A percentile compares a stretch with the other conserved stretches of the same genome.
Evolutionary conservation across 2,113 vertebrate genomes (phyloP).

Genomic region (Euleptes europaea): DNA sequence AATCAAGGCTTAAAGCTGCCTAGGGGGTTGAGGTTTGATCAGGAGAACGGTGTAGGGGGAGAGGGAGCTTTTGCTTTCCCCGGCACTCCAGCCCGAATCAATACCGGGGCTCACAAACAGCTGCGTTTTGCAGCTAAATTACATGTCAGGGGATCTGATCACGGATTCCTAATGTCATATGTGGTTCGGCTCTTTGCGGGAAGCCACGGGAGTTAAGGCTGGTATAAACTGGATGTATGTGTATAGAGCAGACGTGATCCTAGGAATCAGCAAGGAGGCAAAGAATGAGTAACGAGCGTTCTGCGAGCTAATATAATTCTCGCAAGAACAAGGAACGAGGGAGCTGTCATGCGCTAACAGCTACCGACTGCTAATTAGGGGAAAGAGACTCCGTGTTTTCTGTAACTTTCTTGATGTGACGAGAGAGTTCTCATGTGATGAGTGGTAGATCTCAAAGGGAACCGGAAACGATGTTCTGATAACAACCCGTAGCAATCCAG

Average conservation of each 20-base stretch:
- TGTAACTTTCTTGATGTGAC: background rate
- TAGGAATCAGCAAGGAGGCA: background rate
- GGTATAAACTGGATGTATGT: background rate
- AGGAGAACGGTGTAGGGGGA: too few relatives aligned
- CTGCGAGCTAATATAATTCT: background rate
- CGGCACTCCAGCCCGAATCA: too few relatives aligned
- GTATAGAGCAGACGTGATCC: background rate
- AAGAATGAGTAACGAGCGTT: background rate
- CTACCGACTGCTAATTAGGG: background rate
- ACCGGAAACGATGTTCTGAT: background rate
- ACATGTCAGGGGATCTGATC: too few relatives aligned
- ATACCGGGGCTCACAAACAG: too few relatives aligned
- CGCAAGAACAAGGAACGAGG: background rate
- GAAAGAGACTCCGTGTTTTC: background rate
- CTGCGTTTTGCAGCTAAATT: too few relatives aligned
- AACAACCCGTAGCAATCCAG: background rate
- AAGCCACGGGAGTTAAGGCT: background rate
- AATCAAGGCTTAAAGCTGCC: too few relatives aligned
- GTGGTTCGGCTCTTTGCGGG: background rate
- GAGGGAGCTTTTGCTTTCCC: too few relatives aligned
- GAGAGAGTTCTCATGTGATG: too few relatives aligned
- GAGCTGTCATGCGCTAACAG: background rate
- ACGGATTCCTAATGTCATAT: too few relatives aligned
- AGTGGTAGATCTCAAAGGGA: background rate
- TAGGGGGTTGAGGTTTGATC: too few relatives aligned